Evolutionary conservation across 2,797 vertebrate species (phyloP).

Genomic region (Spinus pinus): DNA sequence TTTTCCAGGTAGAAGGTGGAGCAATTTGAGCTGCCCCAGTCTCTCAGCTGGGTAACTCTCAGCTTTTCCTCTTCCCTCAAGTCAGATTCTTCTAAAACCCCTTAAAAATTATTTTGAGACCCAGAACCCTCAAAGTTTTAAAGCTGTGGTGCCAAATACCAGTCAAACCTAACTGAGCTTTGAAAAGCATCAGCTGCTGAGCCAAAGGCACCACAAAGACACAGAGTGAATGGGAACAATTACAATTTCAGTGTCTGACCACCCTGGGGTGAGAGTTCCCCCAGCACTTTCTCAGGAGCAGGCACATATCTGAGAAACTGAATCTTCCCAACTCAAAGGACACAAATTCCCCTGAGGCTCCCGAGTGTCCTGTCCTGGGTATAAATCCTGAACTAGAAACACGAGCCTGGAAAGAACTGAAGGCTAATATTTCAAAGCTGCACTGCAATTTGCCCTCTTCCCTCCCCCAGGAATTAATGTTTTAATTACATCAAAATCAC

Average conservation of each 20-base stretch:
- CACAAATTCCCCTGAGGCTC: not conserved
- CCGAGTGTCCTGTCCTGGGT: not conserved
- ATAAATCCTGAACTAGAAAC: not conserved
- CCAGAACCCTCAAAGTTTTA: not conserved
- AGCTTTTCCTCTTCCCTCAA: not conserved
- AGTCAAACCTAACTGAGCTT: not conserved
- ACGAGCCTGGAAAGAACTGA: not conserved
- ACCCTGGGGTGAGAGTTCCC: fast-evolving
- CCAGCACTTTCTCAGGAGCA: not conserved
- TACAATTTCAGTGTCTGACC: not conserved
- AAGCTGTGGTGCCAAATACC: not conserved
- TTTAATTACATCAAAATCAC: not conserved
- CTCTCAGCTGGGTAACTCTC: not conserved
- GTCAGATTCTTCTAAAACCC: not conserved
- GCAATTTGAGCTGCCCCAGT: not conserved
- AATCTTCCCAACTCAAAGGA: not conserved
- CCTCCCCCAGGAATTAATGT: not conserved
- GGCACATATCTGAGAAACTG: not conserved
- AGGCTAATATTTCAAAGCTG: not conserved
- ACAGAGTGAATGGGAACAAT: not conserved
- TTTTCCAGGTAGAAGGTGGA: fast-evolving
- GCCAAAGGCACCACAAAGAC: not conserved
- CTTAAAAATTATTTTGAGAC: fast-evolving
- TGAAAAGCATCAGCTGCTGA: not conserved
- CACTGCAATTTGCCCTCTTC: not conserved